Percentiles rank a stretch among this genome's conserved stretches.
Conservation (phyloP, 1,140 invertebrate species). For the Trichomalopsis sarcophagae region DNA sequence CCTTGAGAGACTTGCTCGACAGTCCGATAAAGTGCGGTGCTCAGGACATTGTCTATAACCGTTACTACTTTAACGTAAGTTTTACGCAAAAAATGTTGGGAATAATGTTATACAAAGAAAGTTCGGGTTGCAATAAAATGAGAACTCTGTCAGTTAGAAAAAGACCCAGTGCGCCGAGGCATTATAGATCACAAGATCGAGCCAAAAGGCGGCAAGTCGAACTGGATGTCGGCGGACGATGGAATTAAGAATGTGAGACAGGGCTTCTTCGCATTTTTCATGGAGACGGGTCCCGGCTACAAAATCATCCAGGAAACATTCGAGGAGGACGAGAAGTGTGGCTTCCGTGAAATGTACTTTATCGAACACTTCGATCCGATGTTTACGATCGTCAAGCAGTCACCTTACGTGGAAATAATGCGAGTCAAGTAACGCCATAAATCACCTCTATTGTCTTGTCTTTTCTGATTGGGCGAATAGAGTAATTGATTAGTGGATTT, state of each 20-base stretch:
- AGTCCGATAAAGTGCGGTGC: slow-evolving; percentile 77
- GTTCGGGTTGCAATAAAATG: not conserved
- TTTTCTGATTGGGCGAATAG: not conserved
- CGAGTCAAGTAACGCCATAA: slow-evolving; percentile 75
- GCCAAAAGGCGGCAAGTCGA: slow-evolving; percentile 72
- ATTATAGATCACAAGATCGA: slow-evolving; percentile 79
- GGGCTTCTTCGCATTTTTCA: slow-evolving; percentile 79
- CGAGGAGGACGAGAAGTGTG: slow-evolving; percentile 79
- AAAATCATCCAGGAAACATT: slow-evolving; percentile 79
- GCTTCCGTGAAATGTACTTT: slow-evolving; percentile 77
- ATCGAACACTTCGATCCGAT: slow-evolving; percentile 77
- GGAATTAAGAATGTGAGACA: slow-evolving; percentile 76
- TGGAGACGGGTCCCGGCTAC: slow-evolving; percentile 78
- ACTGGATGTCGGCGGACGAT: slow-evolving; percentile 76
- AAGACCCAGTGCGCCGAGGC: slow-evolving; percentile 75
- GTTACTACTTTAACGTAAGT: slow-evolving; percentile 78
- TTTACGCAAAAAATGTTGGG: slow-evolving; percentile 15
- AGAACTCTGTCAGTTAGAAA: slow-evolving; percentile 48
- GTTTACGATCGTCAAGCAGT: slow-evolving; percentile 76
- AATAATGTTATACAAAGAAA: not conserved
- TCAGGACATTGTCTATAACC: slow-evolving; percentile 78
- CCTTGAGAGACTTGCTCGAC: slow-evolving; percentile 76
- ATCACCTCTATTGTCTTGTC: not conserved
- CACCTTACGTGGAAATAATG: slow-evolving; percentile 77
- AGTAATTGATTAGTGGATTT: not conserved